Base-by-base conservation (phyloP, 2,113 vertebrate species). In the Oplegnathus fasciatus region DNA sequence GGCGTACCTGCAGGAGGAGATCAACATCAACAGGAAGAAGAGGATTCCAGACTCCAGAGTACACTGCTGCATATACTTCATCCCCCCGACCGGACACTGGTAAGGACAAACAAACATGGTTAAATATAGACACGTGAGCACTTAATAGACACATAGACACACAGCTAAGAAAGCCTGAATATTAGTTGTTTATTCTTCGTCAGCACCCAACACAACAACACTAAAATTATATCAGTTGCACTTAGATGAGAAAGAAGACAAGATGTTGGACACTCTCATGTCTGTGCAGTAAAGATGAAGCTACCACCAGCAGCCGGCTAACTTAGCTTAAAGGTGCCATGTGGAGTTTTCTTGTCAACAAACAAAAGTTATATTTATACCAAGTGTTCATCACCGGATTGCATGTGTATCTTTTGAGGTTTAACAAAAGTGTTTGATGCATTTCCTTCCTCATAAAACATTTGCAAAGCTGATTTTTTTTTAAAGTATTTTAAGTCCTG, bases 41-140 rank as follows among this genome's bases (percentile, higher is more conserved):
- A 96, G 96, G 74, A 99, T 99, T 89, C 98, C 97, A 0, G 98
- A 99, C 95, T 97, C 96, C 0, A 94, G 98, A 1, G 97, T 99
- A 42, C 98, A 99, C 93, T 99, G 98, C 93, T 99, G 98, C 93
- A 97, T 99, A 90, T 99, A 99, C 93, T 99, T 98, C 93, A 99
- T 99, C 88, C 97, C 98, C 0, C 97, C 98, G 67, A 99, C 97
- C 0, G 98, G 98, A 91, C 98, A 98, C 94, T 96, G 97, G 98
- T 98, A 92, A 13, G 97, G 17, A 67, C 61, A 22, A 40, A 54
- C 37, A 68, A 13, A 42, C 61, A 32, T 18, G 22, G 37, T 24
- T 68, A 74, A 42, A 72, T 40, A 52, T 62, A 62, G 67, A 74
- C 28, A 54, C 24, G 13, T 26, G 34, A 13, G 28, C 50, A n/a